Percentiles rank a stretch among this genome's conserved stretches.
phyloP scores from a whole-genome alignment of 2,797 vertebrate genomes.

The Lagocephalus sceleratus region DNA sequence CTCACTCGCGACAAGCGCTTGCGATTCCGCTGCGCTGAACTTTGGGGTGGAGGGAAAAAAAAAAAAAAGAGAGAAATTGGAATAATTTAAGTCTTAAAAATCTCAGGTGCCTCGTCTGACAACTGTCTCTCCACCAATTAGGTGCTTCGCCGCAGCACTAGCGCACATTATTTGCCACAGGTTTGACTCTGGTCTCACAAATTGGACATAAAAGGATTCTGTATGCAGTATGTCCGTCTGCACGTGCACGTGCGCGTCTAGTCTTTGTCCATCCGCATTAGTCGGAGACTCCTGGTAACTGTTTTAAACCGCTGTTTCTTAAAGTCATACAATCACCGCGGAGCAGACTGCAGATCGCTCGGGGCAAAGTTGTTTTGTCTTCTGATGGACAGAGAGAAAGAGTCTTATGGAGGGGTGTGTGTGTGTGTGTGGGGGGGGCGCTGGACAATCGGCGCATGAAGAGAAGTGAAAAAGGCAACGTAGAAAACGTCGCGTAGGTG shows the following conservation, averaged over 20 bases:
- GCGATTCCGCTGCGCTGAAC: no score
- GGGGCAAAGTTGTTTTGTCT: conserved; percentile 74
- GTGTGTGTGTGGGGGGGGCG: no score
- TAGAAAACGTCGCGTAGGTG: conserved; percentile 80
- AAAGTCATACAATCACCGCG: conserved; percentile 48
- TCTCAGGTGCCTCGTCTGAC: no score
- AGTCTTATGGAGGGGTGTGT: conserved; percentile 58
- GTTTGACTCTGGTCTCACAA: no score
- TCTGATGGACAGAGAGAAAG: conserved; percentile 64
- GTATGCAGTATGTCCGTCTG: conserved; percentile 8
- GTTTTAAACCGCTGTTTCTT: conserved; percentile 13
- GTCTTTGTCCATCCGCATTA: conserved; percentile 42
- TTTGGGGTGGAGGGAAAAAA: no score
- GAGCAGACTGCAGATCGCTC: conserved; percentile 63
- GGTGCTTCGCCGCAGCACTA: no score
- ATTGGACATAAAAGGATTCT: conserved; percentile 1
- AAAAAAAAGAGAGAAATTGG: no score
- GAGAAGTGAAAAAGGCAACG: conserved; percentile 67
- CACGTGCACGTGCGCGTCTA: not conserved
- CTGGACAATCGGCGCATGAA: conserved; percentile 45
- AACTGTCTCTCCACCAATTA: no score
- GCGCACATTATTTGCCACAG: no score
- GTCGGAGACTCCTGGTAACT: conserved; percentile 44
- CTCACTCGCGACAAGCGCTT: no score
- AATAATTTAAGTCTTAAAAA: no score